These are phyloP conservation scores for Halichoeres trimaculatus DNA, from an alignment of 2,113 vertebrate genomes.

Conservation along the genomic window DNA sequence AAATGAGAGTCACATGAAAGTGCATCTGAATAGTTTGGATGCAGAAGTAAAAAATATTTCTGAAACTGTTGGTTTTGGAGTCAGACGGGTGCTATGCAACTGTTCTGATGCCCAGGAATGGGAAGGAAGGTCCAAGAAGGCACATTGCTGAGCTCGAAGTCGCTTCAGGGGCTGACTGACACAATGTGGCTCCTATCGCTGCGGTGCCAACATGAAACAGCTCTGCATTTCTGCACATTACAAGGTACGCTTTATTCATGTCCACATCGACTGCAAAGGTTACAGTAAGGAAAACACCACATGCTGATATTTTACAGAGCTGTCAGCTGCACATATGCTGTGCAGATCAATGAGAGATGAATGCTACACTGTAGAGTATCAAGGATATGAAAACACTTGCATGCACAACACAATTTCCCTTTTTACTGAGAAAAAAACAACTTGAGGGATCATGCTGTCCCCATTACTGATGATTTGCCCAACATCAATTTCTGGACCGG, in stretches of 20 bases:
- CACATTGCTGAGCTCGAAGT: conserved; percentile 51
- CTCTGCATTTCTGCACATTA: conserved; percentile 45
- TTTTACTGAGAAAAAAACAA: conserved; percentile 40
- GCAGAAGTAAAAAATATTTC: conserved; percentile 55
- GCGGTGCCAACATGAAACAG: conserved; percentile 47
- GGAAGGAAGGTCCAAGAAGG: conserved; percentile 60
- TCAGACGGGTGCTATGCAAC: not conserved
- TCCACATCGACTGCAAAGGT: conserved; percentile 37
- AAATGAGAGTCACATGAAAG: conserved; percentile 48
- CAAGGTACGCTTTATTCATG: conserved; percentile 26
- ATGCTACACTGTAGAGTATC: conserved; percentile 20
- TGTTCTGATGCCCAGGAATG: conserved; percentile 54
- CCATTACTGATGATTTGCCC: conserved; percentile 49
- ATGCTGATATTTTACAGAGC: conserved; percentile 56
- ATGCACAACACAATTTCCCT: conserved; percentile 29
- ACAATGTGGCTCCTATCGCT: conserved; percentile 50
- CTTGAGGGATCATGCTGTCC: conserved; percentile 47
- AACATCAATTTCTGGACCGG: conserved; percentile 42
- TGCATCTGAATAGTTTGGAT: conserved; percentile 52
- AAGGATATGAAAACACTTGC: conserved; percentile 19
- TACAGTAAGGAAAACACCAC: conserved; percentile 29
- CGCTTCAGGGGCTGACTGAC: conserved; percentile 48
- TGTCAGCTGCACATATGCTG: conserved; percentile 43
- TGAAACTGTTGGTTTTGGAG: conserved; percentile 65
- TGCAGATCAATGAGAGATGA: conserved; percentile 35